Evolutionary conservation across 2,888 invertebrate genomes (phyloP).

Genomic region (Amiota mariae): DNA sequence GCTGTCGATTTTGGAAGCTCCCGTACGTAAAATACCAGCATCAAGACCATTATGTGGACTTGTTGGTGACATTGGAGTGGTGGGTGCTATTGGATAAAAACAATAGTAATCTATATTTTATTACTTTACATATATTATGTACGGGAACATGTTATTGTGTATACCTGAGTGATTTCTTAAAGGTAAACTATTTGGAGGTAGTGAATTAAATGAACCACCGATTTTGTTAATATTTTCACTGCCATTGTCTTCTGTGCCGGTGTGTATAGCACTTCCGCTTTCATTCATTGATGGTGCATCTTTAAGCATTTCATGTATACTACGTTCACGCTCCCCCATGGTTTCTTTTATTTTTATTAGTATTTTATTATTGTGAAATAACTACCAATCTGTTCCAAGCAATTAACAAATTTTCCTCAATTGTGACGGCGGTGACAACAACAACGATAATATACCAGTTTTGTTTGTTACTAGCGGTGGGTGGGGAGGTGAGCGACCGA

Average conservation of each 20-base stretch:
- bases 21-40: constrained; percentile 65
- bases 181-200: constrained; percentile 79
- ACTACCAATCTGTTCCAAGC: constrained; percentile 2
- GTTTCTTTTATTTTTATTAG: constrained; percentile 23
- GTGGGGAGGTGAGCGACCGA: neutral
- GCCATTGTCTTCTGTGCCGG: constrained; percentile 78
- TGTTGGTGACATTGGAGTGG: constrained; percentile 75
- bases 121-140: neutral
- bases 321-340: constrained; percentile 70
- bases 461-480: neutral
- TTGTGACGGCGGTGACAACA: neutral
- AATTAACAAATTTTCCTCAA: neutral
- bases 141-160: constrained; percentile 33
- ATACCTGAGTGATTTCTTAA: constrained; percentile 81
- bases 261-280: constrained; percentile 83
- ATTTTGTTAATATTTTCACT: constrained; percentile 47
- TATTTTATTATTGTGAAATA: constrained; percentile 8
- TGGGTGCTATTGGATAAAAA: constrained; percentile 69
- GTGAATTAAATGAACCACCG: constrained; percentile 77
- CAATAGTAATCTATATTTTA: neutral
- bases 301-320: constrained; percentile 89
- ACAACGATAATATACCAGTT: neutral
- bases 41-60: constrained; percentile 66
- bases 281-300: constrained; percentile 86
- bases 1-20: constrained; percentile 88